Evolutionary conservation across 1,140 invertebrate species (phyloP), one percentile per base, ranked within the genome.

Genomic region (Mactra quadrangularis): DNA sequence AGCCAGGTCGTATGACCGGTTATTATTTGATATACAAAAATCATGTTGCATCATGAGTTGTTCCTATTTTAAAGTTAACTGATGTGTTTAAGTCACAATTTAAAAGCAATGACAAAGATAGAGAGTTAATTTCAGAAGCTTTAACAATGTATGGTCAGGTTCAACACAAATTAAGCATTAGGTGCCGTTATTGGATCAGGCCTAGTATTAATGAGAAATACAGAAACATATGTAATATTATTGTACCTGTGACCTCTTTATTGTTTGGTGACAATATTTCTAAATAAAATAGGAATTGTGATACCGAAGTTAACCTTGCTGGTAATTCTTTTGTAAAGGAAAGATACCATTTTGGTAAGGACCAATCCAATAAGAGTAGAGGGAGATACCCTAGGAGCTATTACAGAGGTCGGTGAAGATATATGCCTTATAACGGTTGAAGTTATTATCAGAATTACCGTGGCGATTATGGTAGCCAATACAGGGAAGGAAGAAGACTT

Each of bases 191-290:
- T 59, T 22, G 55, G 31, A 74, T 74, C 19, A 74, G 52, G 27
- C 52, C 71, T n/a, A 57, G 27, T 27, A 38, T 74, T 27, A 74
- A 74, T 19, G 22, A 41, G 31, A 74, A 57, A 29, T 57, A 74
- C 35, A 41, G 11, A 57, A 74, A 25, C 38, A 17, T 55, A 25
- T 74, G 71, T 25, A 55, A 38, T 22, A 22, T 41, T 38, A 33
- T 3, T 15, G 27, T 31, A 27, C 71, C 71, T 38, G 33, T 74
- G 15, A 38, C 50, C 33, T 31, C 53, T 29, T 52, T 53, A 29
- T 25, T 74, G 3, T 74, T 74, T 74, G 52, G 71, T 52, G 71
- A 74, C 31, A 27, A 71, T 53, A n/a, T 74, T 1, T 35, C 52
- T 15, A 55, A 74, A 35, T 50, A 74, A 17, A 74, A 57, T 17